Evolutionary conservation across 1,140 invertebrate genomes (phyloP).

Genomic region (Dendroctonus valens): DNA sequence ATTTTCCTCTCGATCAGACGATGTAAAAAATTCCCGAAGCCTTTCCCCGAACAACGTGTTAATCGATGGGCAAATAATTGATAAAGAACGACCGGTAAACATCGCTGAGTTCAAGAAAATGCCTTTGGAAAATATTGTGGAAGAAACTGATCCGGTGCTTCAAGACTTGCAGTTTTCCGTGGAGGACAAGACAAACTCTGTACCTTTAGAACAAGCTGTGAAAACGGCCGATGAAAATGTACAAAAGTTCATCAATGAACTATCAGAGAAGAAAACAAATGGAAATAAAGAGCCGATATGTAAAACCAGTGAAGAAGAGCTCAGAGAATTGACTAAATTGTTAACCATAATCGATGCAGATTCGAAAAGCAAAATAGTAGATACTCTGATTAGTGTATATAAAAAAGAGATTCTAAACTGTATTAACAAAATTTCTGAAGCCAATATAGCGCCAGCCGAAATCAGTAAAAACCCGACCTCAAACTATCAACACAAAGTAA

Average conservation of each 20-base stretch:
- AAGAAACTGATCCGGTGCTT: constrained; percentile 7
- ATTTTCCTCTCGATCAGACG: not conserved
- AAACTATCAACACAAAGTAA: too few species aligned
- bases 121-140: constrained; percentile 5
- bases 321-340: constrained; percentile 1
- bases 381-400: constrained; percentile 8
- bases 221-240: constrained; percentile 10
- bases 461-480: too few species aligned
- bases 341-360: not conserved
- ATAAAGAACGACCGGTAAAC: not conserved
- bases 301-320: constrained; percentile 14
- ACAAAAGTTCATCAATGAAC: constrained; percentile 3
- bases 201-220: not conserved
- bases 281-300: not conserved
- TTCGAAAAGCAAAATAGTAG: constrained; percentile 14
- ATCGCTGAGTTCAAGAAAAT: not conserved
- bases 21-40: not conserved
- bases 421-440: not conserved
- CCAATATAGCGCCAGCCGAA: too few species aligned
- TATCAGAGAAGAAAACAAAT: not conserved
- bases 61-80: constrained; percentile 13
- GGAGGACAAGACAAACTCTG: not conserved
- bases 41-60: constrained; percentile 16
- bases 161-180: not conserved
- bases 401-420: constrained; percentile 11